phyloP scores from a whole-genome alignment of 2,888 invertebrate genomes.

The Dusona sp. region DNA sequence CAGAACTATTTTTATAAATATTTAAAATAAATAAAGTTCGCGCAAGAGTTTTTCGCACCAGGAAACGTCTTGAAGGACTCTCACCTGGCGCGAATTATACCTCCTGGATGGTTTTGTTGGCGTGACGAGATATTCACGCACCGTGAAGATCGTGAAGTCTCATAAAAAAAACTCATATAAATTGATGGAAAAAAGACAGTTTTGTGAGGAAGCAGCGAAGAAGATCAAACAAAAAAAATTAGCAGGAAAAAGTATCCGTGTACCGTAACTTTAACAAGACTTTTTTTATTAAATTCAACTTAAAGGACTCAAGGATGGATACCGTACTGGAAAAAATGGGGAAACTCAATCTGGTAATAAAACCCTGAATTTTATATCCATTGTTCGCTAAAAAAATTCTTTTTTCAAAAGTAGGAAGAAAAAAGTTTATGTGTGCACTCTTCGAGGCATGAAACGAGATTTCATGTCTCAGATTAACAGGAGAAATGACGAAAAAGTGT shows the following conservation, averaged over 20 bases:
- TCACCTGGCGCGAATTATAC: slow-evolving; percentile 13
- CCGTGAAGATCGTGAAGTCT: slow-evolving; percentile 58
- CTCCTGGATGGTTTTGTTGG: slow-evolving; percentile 33
- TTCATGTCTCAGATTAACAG: not conserved
- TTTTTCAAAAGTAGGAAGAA: not conserved
- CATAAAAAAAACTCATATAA: slow-evolving; percentile 44
- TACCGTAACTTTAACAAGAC: slow-evolving; percentile 20
- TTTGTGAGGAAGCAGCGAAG: slow-evolving; percentile 59
- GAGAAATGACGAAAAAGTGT: too few relatives aligned
- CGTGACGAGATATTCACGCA: slow-evolving; percentile 62
- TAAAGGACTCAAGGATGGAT: slow-evolving; percentile 75
- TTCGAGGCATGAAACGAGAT: not conserved
- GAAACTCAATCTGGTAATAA: slow-evolving; percentile 83
- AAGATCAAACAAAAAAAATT: slow-evolving; percentile 9
- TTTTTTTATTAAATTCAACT: slow-evolving; percentile 15
- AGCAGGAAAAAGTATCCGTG: not conserved
- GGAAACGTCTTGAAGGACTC: slow-evolving; percentile 54
- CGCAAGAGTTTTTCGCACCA: slow-evolving; percentile 52
- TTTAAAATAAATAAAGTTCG: not conserved
- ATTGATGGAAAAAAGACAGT: slow-evolving; percentile 58
- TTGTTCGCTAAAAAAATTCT: not conserved
- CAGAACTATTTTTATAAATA: not conserved
- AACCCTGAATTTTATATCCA: slow-evolving; percentile 32
- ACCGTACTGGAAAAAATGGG: slow-evolving; percentile 83
- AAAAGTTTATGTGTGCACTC: not conserved